Percentiles rank a stretch among this genome's conserved stretches.
These are phyloP conservation scores for Phortica variegata DNA, from an alignment of 1,140 invertebrate genomes.

Conservation along the genomic window DNA sequence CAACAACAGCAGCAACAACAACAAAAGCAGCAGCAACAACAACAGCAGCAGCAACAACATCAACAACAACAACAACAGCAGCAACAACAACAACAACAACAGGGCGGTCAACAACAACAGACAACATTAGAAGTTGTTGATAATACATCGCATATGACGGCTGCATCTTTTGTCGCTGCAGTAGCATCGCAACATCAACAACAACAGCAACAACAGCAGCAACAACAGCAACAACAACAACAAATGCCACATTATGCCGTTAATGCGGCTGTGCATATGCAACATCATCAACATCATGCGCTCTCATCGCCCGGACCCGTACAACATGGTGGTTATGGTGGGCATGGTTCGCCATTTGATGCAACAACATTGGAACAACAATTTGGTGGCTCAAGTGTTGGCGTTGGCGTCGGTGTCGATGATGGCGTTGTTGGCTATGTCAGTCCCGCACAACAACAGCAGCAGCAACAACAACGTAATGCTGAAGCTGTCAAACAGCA, in stretches of 20 bases:
- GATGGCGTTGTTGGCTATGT: conserved; percentile 29
- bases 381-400: conserved; percentile 29
- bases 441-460: conserved; percentile 47
- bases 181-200: conserved; percentile 50
- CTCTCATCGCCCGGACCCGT: conserved; percentile 40
- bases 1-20: conserved; percentile 38
- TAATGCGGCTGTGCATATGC: conserved; percentile 33
- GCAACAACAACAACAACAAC: conserved; percentile 19
- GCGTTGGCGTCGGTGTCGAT: conserved; percentile 20
- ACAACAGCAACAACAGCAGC: conserved; percentile 4
- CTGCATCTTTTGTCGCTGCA: conserved; percentile 66
- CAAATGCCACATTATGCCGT: conserved; percentile 51
- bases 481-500: conserved; percentile 25
- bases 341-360: conserved; percentile 50
- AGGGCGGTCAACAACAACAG: conserved; percentile 57
- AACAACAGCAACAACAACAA: conserved; percentile 59
- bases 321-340: conserved; percentile 22
- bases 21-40: conserved; percentile 55
- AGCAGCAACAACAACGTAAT: conserved; percentile 32
- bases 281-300: conserved; percentile 35
- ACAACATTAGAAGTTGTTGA: conserved; percentile 32
- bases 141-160: conserved; percentile 47
- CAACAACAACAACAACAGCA: too few relatives aligned
- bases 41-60: conserved; percentile 58
- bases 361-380: conserved; percentile 41